A percentile compares a stretch with the other conserved stretches of the same genome.
phyloP scores from a whole-genome alignment of 2,113 vertebrate species.

The Alces alces region DNA sequence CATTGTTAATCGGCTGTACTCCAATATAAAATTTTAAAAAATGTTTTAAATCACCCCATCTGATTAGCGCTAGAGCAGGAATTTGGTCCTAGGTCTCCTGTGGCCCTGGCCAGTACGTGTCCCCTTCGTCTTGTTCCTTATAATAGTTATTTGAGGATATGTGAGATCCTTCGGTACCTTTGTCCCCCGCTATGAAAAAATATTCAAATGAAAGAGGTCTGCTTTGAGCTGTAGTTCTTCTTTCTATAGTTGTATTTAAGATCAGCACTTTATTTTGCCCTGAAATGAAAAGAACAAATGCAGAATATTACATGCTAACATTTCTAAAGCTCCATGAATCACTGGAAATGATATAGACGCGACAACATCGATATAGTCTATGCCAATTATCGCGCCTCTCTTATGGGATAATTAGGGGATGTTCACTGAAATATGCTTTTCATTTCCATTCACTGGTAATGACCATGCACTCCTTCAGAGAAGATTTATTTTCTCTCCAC shows the following conservation, averaged over 20 bases:
- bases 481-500: conserved; percentile 67
- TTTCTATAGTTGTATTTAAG: conserved; percentile 55
- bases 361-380: conserved; percentile 53
- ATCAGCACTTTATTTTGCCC: conserved; percentile 62
- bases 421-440: conserved; percentile 62
- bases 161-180: background rate
- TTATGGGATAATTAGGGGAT: conserved; percentile 67
- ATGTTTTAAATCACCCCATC: background rate
- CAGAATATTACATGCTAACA: conserved; percentile 57
- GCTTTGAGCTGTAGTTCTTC: conserved; percentile 38
- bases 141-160: background rate
- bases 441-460: conserved; percentile 69
- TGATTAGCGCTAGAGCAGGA: background rate
- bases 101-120: background rate
- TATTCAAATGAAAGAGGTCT: conserved; percentile 4
- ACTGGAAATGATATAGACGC: conserved; percentile 51
- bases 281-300: conserved; percentile 68
- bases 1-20: background rate
- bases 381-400: conserved; percentile 62
- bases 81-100: background rate
- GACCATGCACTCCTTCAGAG: conserved; percentile 59
- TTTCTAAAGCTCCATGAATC: conserved; percentile 69
- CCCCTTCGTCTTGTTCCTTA: background rate
- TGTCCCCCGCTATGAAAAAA: background rate
- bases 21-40: background rate